Percentiles rank a stretch among this genome's conserved stretches.
Evolutionary conservation across 2,113 vertebrate genomes (phyloP).

Genomic region (Sinocyclocheilus grahami): DNA sequence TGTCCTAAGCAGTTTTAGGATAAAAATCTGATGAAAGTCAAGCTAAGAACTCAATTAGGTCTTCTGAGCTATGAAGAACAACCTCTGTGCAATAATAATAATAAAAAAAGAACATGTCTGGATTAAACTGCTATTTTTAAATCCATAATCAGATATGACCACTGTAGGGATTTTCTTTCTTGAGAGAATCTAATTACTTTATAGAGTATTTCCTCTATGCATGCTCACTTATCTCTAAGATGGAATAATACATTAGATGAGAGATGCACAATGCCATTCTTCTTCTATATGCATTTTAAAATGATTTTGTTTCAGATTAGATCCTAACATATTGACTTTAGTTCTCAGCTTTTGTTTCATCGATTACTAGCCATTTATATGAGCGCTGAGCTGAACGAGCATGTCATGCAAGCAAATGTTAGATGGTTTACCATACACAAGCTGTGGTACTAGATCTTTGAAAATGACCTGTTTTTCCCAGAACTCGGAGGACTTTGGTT

Average conservation of each 20-base stretch:
- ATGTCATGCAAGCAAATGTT: constrained; percentile 13
- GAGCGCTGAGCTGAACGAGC: background rate
- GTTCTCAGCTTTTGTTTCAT: constrained; percentile 10
- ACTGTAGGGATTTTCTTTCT: constrained; percentile 38
- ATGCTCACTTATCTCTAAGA: background rate
- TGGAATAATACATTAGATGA: constrained; percentile 5
- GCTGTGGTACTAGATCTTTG: constrained; percentile 41
- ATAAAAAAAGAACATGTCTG: background rate
- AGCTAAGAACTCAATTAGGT: background rate
- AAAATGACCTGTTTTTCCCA: constrained; percentile 52
- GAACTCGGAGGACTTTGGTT: constrained; percentile 56
- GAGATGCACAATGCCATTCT: background rate
- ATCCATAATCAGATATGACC: constrained; percentile 39
- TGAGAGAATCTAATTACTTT: constrained; percentile 29
- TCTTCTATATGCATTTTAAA: background rate
- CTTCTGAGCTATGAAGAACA: background rate
- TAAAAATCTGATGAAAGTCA: background rate
- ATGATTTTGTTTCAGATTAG: constrained; percentile 17
- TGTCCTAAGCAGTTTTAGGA: background rate
- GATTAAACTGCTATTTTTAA: constrained; percentile 44
- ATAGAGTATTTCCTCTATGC: background rate
- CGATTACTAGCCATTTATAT: constrained; percentile 4
- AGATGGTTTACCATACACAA: constrained; percentile 19
- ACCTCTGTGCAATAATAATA: background rate
- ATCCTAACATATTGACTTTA: constrained; percentile 7